phyloP scores from a whole-genome alignment of 1,140 invertebrate species.

The Drosophila pallidifrons region DNA sequence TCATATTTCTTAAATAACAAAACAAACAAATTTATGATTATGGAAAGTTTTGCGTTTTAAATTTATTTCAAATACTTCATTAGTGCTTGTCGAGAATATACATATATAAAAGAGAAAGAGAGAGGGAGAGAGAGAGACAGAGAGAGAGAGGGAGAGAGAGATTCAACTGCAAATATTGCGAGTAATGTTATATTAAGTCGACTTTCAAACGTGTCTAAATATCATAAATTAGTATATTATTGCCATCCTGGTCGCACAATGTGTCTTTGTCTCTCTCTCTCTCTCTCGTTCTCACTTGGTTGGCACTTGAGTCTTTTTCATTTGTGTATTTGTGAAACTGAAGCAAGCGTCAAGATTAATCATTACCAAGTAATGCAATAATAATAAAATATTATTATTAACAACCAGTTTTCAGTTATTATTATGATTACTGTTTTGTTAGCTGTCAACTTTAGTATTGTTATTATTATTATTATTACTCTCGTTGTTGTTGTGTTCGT shows the following conservation, averaged over 20 bases:
- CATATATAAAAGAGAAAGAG: too few relatives aligned
- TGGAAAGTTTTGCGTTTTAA: too few relatives aligned
- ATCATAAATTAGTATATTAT: constrained; percentile 6
- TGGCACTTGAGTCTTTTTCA: not conserved
- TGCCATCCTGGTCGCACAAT: not conserved
- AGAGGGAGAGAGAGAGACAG: not conserved
- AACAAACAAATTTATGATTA: too few relatives aligned
- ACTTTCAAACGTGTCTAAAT: constrained; percentile 10
- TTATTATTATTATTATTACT: constrained; percentile 13
- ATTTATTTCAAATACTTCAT: too few relatives aligned
- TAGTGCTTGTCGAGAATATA: too few relatives aligned
- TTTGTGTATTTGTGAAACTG: constrained; percentile 41
- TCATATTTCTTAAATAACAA: too few relatives aligned
- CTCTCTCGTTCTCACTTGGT: not conserved
- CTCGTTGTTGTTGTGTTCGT: constrained; percentile 18
- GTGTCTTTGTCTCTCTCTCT: not conserved
- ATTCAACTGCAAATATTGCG: not conserved
- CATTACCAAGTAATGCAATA: constrained; percentile 80
- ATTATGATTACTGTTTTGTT: constrained; percentile 58
- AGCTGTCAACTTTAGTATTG: constrained; percentile 51
- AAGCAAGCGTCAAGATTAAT: constrained; percentile 64
- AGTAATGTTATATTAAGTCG: not conserved
- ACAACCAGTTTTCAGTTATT: constrained; percentile 72
- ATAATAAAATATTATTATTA: constrained; percentile 79
- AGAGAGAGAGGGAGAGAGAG: not conserved